phyloP scores from a whole-genome alignment of 2,888 invertebrate species.

The Drosophila nr. fundita region DNA sequence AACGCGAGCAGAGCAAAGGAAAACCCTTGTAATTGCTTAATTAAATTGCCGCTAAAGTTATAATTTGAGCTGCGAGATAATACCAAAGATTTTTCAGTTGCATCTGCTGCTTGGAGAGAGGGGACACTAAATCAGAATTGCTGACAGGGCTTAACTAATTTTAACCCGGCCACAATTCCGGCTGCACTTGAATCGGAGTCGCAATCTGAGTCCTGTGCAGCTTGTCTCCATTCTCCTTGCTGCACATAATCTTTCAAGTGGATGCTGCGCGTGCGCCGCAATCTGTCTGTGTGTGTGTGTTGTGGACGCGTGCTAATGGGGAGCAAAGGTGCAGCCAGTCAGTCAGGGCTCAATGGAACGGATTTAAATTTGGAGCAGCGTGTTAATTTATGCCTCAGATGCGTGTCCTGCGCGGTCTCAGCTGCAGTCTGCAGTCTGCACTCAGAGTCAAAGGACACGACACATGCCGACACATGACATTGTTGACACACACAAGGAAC shows the following conservation, averaged over 20 bases:
- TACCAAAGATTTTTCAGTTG: constrained; percentile 28
- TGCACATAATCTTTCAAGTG: constrained; percentile 48
- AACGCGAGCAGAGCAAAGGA: constrained; percentile 25
- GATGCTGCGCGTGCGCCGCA: constrained; percentile 41
- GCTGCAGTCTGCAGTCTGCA: constrained; percentile 66
- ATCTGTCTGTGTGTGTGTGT: background rate
- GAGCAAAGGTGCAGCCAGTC: constrained; percentile 75
- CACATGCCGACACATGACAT: constrained; percentile 32
- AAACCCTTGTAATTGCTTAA: constrained; percentile 75
- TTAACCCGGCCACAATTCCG: constrained; percentile 69
- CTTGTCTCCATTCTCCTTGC: constrained; percentile 44
- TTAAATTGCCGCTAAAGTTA: constrained; percentile 78
- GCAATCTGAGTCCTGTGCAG: constrained; percentile 52
- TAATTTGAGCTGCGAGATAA: constrained; percentile 60
- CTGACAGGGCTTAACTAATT: constrained; percentile 82
- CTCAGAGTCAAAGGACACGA: constrained; percentile 59
- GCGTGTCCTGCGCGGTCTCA: constrained; percentile 71
- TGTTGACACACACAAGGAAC: constrained; percentile 54
- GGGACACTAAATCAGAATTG: constrained; percentile 81
- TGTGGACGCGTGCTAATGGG: constrained; percentile 82
- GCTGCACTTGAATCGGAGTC: constrained; percentile 59
- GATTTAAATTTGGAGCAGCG: constrained; percentile 25
- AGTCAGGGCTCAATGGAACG: constrained; percentile 45
- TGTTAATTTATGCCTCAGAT: constrained; percentile 67
- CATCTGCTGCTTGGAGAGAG: constrained; percentile 63